Base-by-base conservation (phyloP, 2,113 vertebrate genomes). In the Axis porcinus region DNA sequence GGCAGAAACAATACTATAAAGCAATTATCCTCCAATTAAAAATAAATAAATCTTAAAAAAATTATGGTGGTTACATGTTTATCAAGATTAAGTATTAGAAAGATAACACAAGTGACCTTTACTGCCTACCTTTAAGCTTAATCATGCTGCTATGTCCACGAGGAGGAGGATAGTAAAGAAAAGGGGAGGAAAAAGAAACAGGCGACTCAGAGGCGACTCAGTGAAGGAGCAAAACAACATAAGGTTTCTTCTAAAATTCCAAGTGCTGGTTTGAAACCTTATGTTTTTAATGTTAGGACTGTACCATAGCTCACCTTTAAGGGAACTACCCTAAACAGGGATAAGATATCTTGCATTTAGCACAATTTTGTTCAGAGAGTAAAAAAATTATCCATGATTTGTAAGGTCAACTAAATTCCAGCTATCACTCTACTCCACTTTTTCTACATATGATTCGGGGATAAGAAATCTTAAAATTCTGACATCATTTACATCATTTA, bases 41-140 rank as follows among this genome's bases (percentile, higher is more conserved):
- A 76, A 25, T 76, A 40, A 23, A 40, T 36, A 76, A 74, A 76
- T 43, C 40, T 79, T 47, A 30, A 47, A 47, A 79, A 79, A 93
- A 76, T 52, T 45, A 85, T n/a, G 7, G 52, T 30, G 23, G 60
- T 33, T 94, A 43, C 36, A 40, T 15, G 40, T 76, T 43, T 76
- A 43, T 76, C 70, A 86, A 70, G 40, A 54, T n/a, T 21, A 87
- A 86, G 33, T 95, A 86, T 93, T 30, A 58, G 57, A 84, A 86
- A 94, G 40, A 57, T 28, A 83, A 47, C 11, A 54, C 5, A 78
- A 52, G 78, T 21, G 58, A 30, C 33, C 21, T 91, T 94, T 25
- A 21, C 55, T 58, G n/a, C 40, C 62, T 10, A 84, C 6, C 2
- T 33, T 60, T 84, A 98, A 62, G 57, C 33, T 19, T 47, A 76